Percentiles rank a stretch among this genome's conserved stretches.
Conservation (phyloP, 37 sponge, comb jelly and placozoan species). For the Geodia barretti region DNA sequence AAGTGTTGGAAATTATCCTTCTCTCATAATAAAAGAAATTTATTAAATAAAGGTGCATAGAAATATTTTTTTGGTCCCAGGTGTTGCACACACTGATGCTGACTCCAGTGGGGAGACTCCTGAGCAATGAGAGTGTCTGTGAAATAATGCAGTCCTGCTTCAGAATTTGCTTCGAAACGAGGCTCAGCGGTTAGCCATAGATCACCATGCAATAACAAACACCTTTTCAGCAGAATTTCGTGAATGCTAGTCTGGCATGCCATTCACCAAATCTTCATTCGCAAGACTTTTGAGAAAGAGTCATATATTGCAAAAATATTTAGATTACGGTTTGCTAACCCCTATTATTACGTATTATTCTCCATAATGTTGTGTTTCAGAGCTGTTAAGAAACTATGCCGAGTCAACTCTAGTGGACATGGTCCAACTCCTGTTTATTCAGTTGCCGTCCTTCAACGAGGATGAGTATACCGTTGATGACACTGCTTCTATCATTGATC, state of each 20-base stretch:
- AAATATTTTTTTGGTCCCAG: slow-evolving; percentile 2
- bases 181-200: slow-evolving; percentile 75
- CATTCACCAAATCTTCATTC: neutral
- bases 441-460: slow-evolving; percentile 31
- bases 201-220: neutral
- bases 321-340: no score
- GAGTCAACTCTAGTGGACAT: slow-evolving; percentile 81
- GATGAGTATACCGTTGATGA: slow-evolving; percentile 29
- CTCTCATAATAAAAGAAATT: no score
- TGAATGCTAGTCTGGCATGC: no score
- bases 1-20: no score
- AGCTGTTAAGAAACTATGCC: slow-evolving; percentile 79
- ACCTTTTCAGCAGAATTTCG: no score
- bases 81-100: slow-evolving; percentile 82
- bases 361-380: slow-evolving; percentile 48
- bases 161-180: slow-evolving; percentile 93
- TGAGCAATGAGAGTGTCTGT: slow-evolving; percentile 93
- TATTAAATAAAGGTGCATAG: no score
- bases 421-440: slow-evolving; percentile 76
- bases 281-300: no score
- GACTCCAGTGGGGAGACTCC: slow-evolving; percentile 69
- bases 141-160: slow-evolving; percentile 97
- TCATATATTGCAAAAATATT: neutral
- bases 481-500: slow-evolving; percentile 31
- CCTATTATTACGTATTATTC: no score